These are phyloP conservation scores for Larimichthys crocea DNA, from an alignment of 2,113 vertebrate genomes.

Conservation along the genomic window DNA sequence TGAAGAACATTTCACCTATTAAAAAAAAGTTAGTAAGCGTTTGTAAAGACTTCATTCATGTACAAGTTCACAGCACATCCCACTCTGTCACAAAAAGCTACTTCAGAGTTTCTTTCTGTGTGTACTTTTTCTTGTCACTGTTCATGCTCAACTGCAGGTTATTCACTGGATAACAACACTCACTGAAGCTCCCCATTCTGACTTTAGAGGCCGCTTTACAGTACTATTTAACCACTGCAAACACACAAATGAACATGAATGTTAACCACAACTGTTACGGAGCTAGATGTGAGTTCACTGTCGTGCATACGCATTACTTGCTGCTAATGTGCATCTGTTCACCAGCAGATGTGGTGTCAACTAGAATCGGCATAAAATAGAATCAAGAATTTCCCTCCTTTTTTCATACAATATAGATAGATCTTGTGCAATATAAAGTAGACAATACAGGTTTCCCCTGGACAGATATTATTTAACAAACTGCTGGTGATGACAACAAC, in stretches of 20 bases:
- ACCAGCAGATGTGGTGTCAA: neutral
- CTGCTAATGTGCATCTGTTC: neutral
- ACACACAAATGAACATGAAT: neutral
- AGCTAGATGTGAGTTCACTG: neutral
- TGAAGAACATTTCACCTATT: neutral
- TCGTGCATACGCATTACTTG: neutral
- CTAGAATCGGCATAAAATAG: neutral
- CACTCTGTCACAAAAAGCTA: constrained; percentile 11
- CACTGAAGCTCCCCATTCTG: neutral
- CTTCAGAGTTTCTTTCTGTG: neutral
- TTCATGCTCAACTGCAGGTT: neutral
- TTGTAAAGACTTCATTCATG: neutral
- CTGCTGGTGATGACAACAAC: neutral
- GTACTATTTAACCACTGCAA: neutral
- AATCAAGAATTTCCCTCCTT: neutral
- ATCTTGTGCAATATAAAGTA: neutral
- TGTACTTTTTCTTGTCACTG: neutral
- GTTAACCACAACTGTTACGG: neutral
- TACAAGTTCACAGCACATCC: neutral
- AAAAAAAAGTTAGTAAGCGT: neutral
- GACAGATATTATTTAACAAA: neutral
- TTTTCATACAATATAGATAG: neutral
- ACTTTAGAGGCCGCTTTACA: neutral
- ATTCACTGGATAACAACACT: neutral
- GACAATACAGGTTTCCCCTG: neutral